Percentiles rank a stretch among this genome's conserved stretches.
These are phyloP conservation scores for Herminia tarsipennalis DNA, from an alignment of 2,888 invertebrate species.

Conservation along the genomic window DNA sequence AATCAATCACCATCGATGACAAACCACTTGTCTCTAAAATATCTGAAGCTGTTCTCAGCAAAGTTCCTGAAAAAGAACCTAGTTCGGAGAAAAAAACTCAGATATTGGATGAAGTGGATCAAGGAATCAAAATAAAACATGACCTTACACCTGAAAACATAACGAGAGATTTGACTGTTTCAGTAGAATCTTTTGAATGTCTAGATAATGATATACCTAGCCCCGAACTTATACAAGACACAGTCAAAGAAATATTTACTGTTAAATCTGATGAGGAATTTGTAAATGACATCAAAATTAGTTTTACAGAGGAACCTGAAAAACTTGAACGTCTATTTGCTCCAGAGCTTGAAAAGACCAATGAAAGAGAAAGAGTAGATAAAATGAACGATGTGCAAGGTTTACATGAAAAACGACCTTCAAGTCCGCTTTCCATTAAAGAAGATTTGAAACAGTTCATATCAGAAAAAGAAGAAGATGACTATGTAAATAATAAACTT, in stretches of 20 bases:
- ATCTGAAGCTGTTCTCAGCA: constrained; percentile 38
- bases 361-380: neutral
- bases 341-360: neutral
- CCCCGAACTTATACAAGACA: constrained; percentile 30
- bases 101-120: constrained; percentile 24
- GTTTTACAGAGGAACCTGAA: no score
- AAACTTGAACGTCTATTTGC: no score
- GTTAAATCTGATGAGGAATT: no score
- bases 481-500: neutral
- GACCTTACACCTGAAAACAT: constrained; percentile 12
- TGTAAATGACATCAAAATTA: no score
- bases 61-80: constrained; percentile 59
- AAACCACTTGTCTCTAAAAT: constrained; percentile 16
- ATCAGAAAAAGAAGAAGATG: constrained; percentile 25
- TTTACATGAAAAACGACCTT: neutral
- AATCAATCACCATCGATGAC: constrained; percentile 52
- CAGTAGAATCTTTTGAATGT: constrained; percentile 9
- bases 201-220: constrained; percentile 19
- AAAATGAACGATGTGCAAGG: neutral
- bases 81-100: constrained; percentile 57
- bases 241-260: no score
- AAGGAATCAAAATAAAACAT: constrained; percentile 24
- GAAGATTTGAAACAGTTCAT: constrained; percentile 19
- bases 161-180: constrained; percentile 16
- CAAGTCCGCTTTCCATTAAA: constrained; percentile 22